These are phyloP conservation scores for Neocrepidodera transversa DNA, from an alignment of 2,888 invertebrate genomes.

Conservation along the genomic window DNA sequence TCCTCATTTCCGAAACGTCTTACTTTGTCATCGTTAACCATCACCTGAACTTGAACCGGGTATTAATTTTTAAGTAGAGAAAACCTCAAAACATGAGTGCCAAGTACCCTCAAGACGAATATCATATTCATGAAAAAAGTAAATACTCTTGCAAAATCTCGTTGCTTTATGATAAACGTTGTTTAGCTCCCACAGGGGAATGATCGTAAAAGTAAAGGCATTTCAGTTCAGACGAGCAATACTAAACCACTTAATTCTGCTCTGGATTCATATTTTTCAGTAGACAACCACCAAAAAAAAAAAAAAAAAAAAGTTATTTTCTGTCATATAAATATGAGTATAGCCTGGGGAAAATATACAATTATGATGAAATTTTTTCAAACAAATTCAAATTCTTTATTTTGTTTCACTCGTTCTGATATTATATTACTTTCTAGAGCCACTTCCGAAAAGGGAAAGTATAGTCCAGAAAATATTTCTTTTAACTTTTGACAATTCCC, in stretches of 20 bases:
- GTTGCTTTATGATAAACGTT: constrained; percentile 51
- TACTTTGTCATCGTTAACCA: constrained; percentile 22
- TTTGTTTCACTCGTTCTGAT: too few species aligned
- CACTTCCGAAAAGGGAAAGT: too few species aligned
- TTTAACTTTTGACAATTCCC: too few species aligned
- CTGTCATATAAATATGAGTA: too few species aligned
- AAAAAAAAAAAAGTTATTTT: too few species aligned
- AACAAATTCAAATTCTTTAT: too few species aligned
- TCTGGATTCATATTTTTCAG: not conserved
- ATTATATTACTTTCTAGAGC: too few species aligned
- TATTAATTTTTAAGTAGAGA: constrained; percentile 13
- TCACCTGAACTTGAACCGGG: constrained; percentile 1
- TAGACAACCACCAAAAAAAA: too few species aligned
- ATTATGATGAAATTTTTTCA: too few species aligned
- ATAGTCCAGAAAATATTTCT: too few species aligned
- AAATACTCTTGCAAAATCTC: constrained; percentile 51
- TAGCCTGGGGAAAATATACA: too few species aligned
- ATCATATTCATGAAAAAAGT: constrained; percentile 55
- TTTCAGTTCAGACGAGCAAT: constrained; percentile 36
- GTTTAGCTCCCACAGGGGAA: constrained; percentile 45
- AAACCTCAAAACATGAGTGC: not conserved
- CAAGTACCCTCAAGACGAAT: constrained; percentile 39
- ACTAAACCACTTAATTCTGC: constrained; percentile 43
- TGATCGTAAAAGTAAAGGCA: constrained; percentile 44
- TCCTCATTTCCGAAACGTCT: constrained; percentile 14